Percentiles rank a stretch among this genome's conserved stretches.
Evolutionary conservation across 2,888 invertebrate genomes (phyloP).

Genomic region (Apotomis betuletana): DNA sequence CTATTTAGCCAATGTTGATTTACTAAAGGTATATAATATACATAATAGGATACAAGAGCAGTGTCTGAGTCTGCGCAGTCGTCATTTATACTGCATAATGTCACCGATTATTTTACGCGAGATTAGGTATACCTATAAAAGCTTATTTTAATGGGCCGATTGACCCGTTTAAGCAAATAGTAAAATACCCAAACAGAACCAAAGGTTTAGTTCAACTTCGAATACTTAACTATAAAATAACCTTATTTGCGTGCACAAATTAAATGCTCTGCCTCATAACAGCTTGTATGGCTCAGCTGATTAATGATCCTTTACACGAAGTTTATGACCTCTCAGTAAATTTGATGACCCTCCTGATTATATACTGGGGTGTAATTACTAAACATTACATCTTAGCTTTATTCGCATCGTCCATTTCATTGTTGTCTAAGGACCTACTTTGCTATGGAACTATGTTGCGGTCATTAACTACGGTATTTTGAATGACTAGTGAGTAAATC

Average conservation of each 20-base stretch:
- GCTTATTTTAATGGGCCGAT: too few relatives aligned
- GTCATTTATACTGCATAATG: too few relatives aligned
- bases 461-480: conserved; percentile 25
- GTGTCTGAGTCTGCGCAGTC: too few relatives aligned
- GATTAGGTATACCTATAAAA: too few relatives aligned
- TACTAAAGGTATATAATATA: too few relatives aligned
- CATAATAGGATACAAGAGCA: too few relatives aligned
- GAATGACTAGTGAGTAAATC: conserved; percentile 32
- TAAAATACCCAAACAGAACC: too few relatives aligned
- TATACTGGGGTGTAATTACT: conserved; percentile 34
- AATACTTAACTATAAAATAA: conserved; percentile 1
- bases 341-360: conserved; percentile 38
- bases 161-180: too few relatives aligned
- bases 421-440: conserved; percentile 37
- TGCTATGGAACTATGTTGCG: conserved; percentile 36
- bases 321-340: conserved; percentile 39
- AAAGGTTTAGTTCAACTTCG: not conserved
- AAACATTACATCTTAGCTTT: conserved; percentile 39
- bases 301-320: conserved; percentile 37
- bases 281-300: conserved; percentile 28
- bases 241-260: conserved; percentile 31
- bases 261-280: conserved; percentile 31
- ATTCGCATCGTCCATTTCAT: conserved; percentile 31
- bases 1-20: too few relatives aligned
- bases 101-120: too few relatives aligned